These are phyloP conservation scores for Buteo buteo DNA, from an alignment of 2,113 vertebrate genomes.

Conservation along the genomic window DNA sequence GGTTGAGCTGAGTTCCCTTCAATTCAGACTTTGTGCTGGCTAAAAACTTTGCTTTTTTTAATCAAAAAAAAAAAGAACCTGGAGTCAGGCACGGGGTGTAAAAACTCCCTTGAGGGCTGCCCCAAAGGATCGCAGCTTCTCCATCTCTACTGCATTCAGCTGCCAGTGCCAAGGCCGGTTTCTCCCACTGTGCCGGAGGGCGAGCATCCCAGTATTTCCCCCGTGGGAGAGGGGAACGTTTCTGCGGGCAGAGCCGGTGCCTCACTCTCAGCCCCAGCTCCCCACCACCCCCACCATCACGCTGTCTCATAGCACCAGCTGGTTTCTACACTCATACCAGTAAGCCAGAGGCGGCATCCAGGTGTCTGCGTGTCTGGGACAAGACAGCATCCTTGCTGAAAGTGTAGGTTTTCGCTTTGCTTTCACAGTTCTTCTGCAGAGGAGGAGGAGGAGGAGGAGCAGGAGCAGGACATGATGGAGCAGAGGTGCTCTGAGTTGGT, in stretches of 20 bases:
- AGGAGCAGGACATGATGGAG: neutral
- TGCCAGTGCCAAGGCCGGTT: fast-evolving
- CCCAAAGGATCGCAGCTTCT: neutral
- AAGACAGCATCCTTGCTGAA: neutral
- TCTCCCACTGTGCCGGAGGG: fast-evolving
- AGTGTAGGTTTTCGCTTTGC: neutral
- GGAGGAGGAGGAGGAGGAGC: neutral
- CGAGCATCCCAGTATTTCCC: neutral
- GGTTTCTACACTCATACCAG: neutral
- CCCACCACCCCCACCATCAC: fast-evolving
- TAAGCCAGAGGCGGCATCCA: neutral
- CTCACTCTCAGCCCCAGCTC: neutral
- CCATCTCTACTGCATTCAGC: neutral
- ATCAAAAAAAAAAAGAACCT: neutral
- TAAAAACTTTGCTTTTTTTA: neutral
- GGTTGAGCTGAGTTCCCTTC: neutral
- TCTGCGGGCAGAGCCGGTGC: neutral
- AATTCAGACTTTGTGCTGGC: neutral
- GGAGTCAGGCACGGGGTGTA: neutral
- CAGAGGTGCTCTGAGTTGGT: neutral
- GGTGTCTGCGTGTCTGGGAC: neutral
- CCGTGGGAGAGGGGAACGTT: neutral
- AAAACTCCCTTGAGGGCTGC: neutral
- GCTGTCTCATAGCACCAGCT: neutral
- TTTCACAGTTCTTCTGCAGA: neutral